Conservation (phyloP, 2,797 vertebrate genomes). For the Smutsia gigantea region DNA sequence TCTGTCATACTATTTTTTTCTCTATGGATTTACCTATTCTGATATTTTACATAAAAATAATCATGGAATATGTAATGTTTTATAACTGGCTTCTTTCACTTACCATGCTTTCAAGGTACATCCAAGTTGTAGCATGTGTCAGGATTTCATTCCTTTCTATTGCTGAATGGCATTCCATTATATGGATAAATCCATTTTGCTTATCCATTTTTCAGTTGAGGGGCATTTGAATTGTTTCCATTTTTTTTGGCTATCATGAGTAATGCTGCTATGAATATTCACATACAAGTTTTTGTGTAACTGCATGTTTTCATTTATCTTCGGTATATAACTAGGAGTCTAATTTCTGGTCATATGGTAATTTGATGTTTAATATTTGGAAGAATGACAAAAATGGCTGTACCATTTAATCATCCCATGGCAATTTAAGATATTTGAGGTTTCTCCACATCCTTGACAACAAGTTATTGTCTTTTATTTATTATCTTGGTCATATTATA, state of each 20-base stretch:
- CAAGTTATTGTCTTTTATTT: neutral
- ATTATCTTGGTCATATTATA: neutral
- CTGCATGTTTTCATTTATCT: neutral
- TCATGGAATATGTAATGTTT: too few relatives aligned
- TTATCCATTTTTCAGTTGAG: too few relatives aligned
- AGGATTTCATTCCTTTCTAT: too few relatives aligned
- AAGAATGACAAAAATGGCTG: neutral
- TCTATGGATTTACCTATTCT: neutral
- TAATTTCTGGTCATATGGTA: neutral
- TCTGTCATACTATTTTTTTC: neutral
- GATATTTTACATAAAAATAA: neutral
- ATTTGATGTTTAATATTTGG: neutral
- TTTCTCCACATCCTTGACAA: neutral
- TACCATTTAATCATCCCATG: neutral
- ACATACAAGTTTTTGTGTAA: neutral
- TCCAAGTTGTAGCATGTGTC: too few relatives aligned
- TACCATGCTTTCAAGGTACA: too few relatives aligned
- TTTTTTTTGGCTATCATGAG: too few relatives aligned
- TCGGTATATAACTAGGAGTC: neutral
- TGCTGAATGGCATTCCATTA: too few relatives aligned
- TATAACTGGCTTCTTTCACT: too few relatives aligned
- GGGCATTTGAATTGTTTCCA: too few relatives aligned
- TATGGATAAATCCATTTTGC: too few relatives aligned
- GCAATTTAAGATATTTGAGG: neutral
- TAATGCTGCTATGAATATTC: too few relatives aligned